These are phyloP conservation scores for Eulimnadia texana DNA, from an alignment of 1,140 invertebrate genomes.

Conservation along the genomic window DNA sequence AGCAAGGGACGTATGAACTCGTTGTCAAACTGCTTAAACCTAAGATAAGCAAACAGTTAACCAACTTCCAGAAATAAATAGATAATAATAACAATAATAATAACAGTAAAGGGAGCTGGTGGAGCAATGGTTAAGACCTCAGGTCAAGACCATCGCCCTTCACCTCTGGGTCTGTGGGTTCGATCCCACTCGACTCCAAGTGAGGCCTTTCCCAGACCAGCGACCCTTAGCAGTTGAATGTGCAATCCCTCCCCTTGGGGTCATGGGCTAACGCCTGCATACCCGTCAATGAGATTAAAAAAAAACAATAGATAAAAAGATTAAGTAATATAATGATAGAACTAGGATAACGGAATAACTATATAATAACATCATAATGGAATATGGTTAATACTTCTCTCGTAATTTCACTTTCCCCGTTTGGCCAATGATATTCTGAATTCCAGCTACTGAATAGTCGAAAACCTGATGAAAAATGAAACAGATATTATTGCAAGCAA, in stretches of 20 bases:
- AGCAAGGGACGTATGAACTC: slow-evolving; percentile 77
- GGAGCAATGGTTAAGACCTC: too few relatives aligned
- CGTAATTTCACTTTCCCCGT: slow-evolving; percentile 85
- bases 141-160: too few relatives aligned
- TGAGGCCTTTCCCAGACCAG: too few relatives aligned
- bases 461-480: not conserved
- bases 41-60: slow-evolving; percentile 26
- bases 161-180: too few relatives aligned
- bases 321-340: not conserved
- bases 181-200: too few relatives aligned
- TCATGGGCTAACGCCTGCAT: too few relatives aligned
- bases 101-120: not conserved
- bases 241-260: too few relatives aligned
- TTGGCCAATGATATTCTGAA: slow-evolving; percentile 75
- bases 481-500: not conserved
- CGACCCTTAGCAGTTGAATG: too few relatives aligned
- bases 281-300: too few relatives aligned
- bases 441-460: not conserved
- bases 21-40: slow-evolving; percentile 87
- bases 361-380: too few relatives aligned
- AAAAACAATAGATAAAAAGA: not conserved
- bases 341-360: too few relatives aligned
- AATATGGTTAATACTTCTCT: slow-evolving; percentile 59
- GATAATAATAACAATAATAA: too few relatives aligned
- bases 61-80: not conserved